These are phyloP conservation scores for Phoronis australis DNA, from an alignment of 2,888 invertebrate species.

Conservation along the genomic window DNA sequence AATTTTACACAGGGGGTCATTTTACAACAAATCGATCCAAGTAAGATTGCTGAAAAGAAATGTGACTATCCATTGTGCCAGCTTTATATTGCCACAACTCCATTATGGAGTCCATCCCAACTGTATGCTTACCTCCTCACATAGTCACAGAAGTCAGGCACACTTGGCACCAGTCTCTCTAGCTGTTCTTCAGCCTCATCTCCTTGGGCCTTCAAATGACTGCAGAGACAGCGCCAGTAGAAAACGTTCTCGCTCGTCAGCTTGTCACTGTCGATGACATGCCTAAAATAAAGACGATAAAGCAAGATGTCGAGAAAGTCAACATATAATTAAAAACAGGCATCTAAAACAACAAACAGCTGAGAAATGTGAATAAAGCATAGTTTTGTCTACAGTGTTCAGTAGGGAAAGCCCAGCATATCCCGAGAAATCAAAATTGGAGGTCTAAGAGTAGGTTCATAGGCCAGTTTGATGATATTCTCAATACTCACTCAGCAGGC, in stretches of 20 bases:
- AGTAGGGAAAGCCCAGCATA: constrained; percentile 1
- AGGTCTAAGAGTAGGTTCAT: not conserved
- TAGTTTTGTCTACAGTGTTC: too few species aligned
- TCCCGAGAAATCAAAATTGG: not conserved
- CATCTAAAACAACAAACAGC: too few species aligned
- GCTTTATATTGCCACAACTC: too few species aligned
- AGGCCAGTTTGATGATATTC: not conserved
- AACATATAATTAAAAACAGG: not conserved
- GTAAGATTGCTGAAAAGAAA: too few species aligned
- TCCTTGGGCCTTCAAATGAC: constrained; percentile 54
- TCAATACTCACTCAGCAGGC: not conserved
- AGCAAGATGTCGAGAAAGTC: not conserved
- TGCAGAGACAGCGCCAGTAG: constrained; percentile 63
- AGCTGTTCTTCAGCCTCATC: constrained; percentile 56
- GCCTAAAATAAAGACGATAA: constrained; percentile 28
- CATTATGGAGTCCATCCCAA: too few species aligned
- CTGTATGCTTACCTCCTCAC: constrained; percentile 65
- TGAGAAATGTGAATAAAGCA: too few species aligned
- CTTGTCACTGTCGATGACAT: constrained; percentile 34
- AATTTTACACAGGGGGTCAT: too few species aligned
- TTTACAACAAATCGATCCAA: too few species aligned
- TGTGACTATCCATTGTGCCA: too few species aligned
- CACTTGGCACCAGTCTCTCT: constrained; percentile 63
- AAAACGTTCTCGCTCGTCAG: constrained; percentile 54
- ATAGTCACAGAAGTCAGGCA: constrained; percentile 68